Evolutionary conservation across 2,797 vertebrate genomes (phyloP), one percentile per base, ranked within the genome.

Genomic region (Menidia menidia): DNA sequence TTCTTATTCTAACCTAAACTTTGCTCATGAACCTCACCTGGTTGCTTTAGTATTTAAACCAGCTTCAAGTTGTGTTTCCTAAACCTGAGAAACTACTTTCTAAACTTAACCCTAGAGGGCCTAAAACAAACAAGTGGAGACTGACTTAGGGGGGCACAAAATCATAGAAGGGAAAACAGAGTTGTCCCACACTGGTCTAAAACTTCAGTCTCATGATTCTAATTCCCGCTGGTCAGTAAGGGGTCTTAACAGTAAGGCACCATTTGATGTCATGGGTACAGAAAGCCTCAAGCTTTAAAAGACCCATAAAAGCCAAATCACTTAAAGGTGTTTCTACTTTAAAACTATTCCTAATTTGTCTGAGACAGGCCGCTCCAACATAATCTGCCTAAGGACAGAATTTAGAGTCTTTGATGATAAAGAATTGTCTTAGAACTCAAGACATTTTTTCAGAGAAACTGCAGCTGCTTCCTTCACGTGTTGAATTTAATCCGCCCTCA

Each of bases 131-230:
- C 6, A 51, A 1, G 9, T 39, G 2, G 39, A 16, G 14, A 30
- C 33, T 63, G 48, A 52, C 35, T 52, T 8, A 16, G 18, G 52
- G 50, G 51, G 53, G 31, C 39, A 16, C 14, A 25, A 64, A 53
- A 53, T 42, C 1, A 53, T 35, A 50, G 53, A 18, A 35, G 52
- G 61, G 53, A 50, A 52, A n/a, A 32, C 51, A 53, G 11, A 53
- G 31, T 13, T 53, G 14, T 14, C 31, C 14, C 43, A 31, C 30
- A 53, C 19, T 19, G 3, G 2, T 18, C n/a, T 31, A 33, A 42
- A 30, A 35, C 15, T n/a, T 13, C 15, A 4, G 30, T 32, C 12
- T 30, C 50, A 3, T 52, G 50, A 31, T 52, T 52, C 11, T 47
- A 18, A 33, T 60, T 60, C 25, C 30, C 33, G 31, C 35, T 18